These are phyloP conservation scores for Nephila pilipes DNA, from an alignment of 1,140 invertebrate genomes.

Conservation along the genomic window DNA sequence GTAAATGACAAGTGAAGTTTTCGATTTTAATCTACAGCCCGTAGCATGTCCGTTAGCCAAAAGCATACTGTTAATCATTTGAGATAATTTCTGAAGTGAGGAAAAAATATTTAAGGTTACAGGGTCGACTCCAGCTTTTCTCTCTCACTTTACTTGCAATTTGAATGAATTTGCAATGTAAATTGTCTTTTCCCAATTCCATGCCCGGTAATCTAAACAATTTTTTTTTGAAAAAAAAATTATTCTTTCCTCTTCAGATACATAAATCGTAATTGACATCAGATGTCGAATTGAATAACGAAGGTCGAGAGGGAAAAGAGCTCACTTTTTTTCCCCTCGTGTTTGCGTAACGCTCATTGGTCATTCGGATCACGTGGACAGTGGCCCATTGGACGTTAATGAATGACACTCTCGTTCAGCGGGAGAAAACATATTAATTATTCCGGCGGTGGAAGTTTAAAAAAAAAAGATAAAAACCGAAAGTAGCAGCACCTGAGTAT, in stretches of 20 bases:
- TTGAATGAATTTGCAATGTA: no score
- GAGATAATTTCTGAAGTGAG: no score
- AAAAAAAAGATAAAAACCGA: background rate
- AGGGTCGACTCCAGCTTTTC: no score
- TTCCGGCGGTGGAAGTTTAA: background rate
- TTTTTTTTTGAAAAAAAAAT: background rate
- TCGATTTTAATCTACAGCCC: no score
- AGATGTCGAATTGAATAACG: background rate
- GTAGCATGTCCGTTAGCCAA: no score
- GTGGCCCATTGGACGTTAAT: background rate
- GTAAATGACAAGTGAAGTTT: no score
- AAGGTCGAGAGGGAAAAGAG: background rate
- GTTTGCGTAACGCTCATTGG: constrained; percentile 12
- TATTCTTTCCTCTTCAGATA: background rate
- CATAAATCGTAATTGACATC: background rate
- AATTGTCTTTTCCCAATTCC: no score
- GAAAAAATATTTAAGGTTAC: no score
- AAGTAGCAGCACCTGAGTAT: background rate
- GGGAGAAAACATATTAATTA: constrained; percentile 17
- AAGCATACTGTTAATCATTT: no score
- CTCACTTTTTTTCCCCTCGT: background rate
- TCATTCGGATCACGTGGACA: constrained; percentile 14
- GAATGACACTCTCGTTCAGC: background rate
- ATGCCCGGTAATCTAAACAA: no score
- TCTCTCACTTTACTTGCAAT: no score